Percentiles rank a stretch among this genome's conserved stretches.
Conservation (phyloP, 2,113 vertebrate genomes). For the Rhinoptilus africanus region DNA sequence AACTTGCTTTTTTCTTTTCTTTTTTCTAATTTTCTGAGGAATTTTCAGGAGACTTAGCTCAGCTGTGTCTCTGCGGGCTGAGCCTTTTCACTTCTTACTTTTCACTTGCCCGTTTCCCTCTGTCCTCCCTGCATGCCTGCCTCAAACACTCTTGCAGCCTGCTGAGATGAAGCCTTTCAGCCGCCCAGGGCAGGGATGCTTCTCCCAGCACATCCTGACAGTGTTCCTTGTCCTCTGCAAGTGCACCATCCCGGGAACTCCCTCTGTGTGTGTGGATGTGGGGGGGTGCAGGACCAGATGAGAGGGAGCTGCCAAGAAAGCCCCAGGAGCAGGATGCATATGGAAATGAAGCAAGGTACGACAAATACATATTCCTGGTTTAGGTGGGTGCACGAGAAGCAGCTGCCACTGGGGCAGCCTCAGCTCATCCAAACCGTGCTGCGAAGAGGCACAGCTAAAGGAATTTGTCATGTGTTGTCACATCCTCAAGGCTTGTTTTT, state of each 20-base stretch:
- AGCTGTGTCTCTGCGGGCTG: neutral
- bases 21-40: neutral
- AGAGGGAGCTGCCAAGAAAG: neutral
- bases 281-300: neutral
- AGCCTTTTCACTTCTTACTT: neutral
- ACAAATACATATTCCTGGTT: neutral
- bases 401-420: neutral
- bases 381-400: neutral
- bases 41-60: neutral
- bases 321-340: neutral
- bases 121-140: neutral
- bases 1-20: neutral
- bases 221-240: neutral
- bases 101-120: neutral
- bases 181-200: rapidly evolving
- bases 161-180: neutral
- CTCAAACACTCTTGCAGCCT: neutral
- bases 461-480: slow-evolving; percentile 14
- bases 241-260: neutral
- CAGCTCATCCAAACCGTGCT: neutral
- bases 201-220: neutral
- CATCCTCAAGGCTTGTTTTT: neutral
- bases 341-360: neutral
- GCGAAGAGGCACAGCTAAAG: neutral
- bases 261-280: rapidly evolving